phyloP scores from a whole-genome alignment of 37 sponge, comb jelly and placozoan species.

The Dysidea cf. avara region DNA sequence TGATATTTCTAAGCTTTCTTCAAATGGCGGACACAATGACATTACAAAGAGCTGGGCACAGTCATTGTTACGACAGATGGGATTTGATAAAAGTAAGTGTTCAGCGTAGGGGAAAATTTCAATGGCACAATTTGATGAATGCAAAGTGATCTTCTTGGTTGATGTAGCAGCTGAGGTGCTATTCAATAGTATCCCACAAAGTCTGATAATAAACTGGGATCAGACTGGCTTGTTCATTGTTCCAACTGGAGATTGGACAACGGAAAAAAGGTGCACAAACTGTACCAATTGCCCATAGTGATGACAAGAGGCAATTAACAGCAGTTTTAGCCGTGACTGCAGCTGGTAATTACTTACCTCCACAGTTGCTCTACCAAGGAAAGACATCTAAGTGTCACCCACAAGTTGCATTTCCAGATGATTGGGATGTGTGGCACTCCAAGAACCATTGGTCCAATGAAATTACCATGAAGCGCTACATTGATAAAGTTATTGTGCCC shows the following conservation, averaged over 20 bases:
- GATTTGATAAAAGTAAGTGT: constrained; percentile 2
- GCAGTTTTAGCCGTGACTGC: constrained; percentile 3
- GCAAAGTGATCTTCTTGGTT: background rate
- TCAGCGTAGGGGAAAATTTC: background rate
- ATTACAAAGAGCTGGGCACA: constrained; percentile 6
- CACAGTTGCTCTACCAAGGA: constrained; percentile 20
- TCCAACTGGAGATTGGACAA: constrained; percentile 20
- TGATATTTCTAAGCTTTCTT: background rate
- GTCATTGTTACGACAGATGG: background rate
- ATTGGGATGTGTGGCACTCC: constrained; percentile 29
- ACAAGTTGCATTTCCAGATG: constrained; percentile 16
- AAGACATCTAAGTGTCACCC: constrained; percentile 20
- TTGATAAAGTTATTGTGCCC: constrained; percentile 23
- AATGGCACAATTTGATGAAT: background rate
- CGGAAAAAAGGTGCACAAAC: background rate
- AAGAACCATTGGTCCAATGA: constrained; percentile 51
- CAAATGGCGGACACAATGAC: background rate
- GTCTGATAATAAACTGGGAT: constrained; percentile 12
- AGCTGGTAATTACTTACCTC: constrained; percentile 14
- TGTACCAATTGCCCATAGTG: no score
- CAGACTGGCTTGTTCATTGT: constrained; percentile 24
- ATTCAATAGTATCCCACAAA: constrained; percentile 1
- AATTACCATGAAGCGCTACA: constrained; percentile 20
- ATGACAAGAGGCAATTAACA: constrained; percentile 33
- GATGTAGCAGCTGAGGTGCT: background rate